Percentiles rank a stretch among this genome's conserved stretches.
Evolutionary conservation across 2,113 vertebrate species (phyloP).

Genomic region (Paracanthobrama guichenoti): DNA sequence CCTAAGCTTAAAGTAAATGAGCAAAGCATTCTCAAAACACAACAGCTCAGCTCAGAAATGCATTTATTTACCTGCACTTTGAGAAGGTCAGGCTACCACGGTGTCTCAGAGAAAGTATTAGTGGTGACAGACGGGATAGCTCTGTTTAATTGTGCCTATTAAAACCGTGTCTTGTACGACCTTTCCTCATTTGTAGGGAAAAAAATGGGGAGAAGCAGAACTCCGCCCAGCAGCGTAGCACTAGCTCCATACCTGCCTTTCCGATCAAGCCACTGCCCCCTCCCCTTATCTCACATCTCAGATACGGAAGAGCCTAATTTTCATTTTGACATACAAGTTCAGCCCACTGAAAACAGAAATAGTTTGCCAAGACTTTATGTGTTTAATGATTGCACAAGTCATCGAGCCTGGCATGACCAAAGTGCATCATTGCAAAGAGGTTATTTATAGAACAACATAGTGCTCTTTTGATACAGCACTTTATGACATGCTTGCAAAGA

Average conservation of each 20-base stretch:
- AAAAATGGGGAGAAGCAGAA: conserved; percentile 47
- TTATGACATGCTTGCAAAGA: neutral
- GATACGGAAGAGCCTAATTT: neutral
- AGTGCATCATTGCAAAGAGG: conserved; percentile 4
- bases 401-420: neutral
- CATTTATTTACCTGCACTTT: conserved; percentile 31
- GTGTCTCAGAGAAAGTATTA: neutral
- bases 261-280: conserved; percentile 7
- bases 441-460: neutral
- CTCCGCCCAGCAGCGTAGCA: conserved; percentile 47
- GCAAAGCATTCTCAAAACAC: neutral
- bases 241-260: conserved; percentile 41
- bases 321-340: neutral
- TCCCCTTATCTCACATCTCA: neutral
- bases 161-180: conserved; percentile 12
- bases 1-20: conserved; percentile 53
- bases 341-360: neutral
- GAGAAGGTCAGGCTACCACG: conserved; percentile 22
- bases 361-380: neutral
- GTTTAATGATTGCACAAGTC: neutral
- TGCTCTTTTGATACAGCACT: conserved; percentile 3
- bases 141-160: conserved; percentile 3
- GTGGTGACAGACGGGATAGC: neutral
- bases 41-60: neutral
- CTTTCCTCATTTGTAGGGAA: conserved; percentile 44